Percentiles rank a stretch among this genome's conserved stretches.
Evolutionary conservation across 2,888 invertebrate species (phyloP).

Genomic region (Gnatocerus cornutus): DNA sequence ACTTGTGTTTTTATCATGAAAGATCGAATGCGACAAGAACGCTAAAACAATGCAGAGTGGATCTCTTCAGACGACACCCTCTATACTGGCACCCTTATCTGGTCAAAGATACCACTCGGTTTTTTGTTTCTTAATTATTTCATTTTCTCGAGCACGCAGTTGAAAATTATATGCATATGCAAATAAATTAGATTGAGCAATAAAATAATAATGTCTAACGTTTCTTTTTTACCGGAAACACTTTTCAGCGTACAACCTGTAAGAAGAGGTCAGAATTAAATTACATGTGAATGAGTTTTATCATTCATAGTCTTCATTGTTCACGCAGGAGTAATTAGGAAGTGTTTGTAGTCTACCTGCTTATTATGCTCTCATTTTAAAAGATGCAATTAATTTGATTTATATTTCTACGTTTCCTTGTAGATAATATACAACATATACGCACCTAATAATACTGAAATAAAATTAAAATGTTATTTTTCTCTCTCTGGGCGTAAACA

Average conservation of each 20-base stretch:
- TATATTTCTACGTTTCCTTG: slow-evolving; percentile 56
- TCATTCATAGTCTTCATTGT: slow-evolving; percentile 57
- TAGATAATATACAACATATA: slow-evolving; percentile 47
- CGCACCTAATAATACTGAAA: slow-evolving; percentile 46
- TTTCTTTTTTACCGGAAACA: slow-evolving; percentile 54
- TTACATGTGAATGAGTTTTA: slow-evolving; percentile 60
- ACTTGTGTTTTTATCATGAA: slow-evolving; percentile 61
- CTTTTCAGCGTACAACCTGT: slow-evolving; percentile 54
- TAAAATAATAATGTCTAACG: slow-evolving; percentile 46
- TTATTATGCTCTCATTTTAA: slow-evolving; percentile 55
- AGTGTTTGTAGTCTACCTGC: slow-evolving; percentile 55
- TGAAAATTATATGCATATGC: slow-evolving; percentile 33
- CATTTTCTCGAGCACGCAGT: slow-evolving; percentile 13
- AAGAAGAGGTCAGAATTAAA: slow-evolving; percentile 55
- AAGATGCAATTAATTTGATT: slow-evolving; percentile 57
- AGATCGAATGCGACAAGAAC: slow-evolving; percentile 66
- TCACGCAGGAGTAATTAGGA: slow-evolving; percentile 57
- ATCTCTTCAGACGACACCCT: slow-evolving; percentile 59
- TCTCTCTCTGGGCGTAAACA: slow-evolving; percentile 43
- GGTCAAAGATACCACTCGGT: slow-evolving; percentile 46
- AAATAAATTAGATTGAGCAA: slow-evolving; percentile 40
- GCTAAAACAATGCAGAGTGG: slow-evolving; percentile 66
- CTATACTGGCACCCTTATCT: slow-evolving; percentile 63
- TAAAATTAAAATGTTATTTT: slow-evolving; percentile 47
- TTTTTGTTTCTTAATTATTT: slow-evolving; percentile 37